Base-by-base conservation (phyloP, 2,797 vertebrate species). In the Hoplostethus mediterraneus region DNA sequence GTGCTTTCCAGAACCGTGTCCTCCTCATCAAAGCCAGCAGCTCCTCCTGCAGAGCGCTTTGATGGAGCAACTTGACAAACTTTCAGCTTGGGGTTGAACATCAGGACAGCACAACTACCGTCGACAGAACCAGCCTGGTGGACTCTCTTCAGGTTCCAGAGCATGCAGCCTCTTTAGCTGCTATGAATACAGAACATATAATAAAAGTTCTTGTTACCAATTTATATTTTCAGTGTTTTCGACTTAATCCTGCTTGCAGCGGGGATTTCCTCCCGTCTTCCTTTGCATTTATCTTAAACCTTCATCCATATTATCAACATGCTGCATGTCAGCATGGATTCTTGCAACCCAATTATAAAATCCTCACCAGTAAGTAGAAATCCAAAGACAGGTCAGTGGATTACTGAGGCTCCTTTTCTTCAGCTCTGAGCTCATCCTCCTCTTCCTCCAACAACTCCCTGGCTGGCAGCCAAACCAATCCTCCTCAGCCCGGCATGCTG, bases 251-350 rank as follows among this genome's bases (percentile, higher is more conserved):
- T 21, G 21, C 66, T 21, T 54, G 54, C 48, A 7, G 21, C 25
- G 21, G 33, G 36, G 16, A 48, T 49, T 71, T 63, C 8, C 12
- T 63, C 16, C 36, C 21, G 0, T 58, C 44, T 53, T 66, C 66
- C 10, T 71, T 9, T 47, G 10, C 5, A 49, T 45, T 76, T 80
- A 71, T 80, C 68, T 42, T 8, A 0, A 6, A 71, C 56, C 63
- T 83, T 77, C 72, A 62, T 31, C 47, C 17, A 59, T 30, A 66
- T 51, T 58, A n/a, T 6, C 21, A 28, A 65, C 44, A 47, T 54
- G 28, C 17, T 52, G 30, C 1, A 14, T 13, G 44, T 71, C 67
- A 51, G 75, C 55, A 54, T 33, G 52, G 30, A 55, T 21, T 3
- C 60, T 73, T 44, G 25, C 52, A 31, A 31, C 6, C 5, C 55